These are phyloP conservation scores for Deroptyus accipitrinus DNA, from an alignment of 2,113 vertebrate species.

Conservation along the genomic window DNA sequence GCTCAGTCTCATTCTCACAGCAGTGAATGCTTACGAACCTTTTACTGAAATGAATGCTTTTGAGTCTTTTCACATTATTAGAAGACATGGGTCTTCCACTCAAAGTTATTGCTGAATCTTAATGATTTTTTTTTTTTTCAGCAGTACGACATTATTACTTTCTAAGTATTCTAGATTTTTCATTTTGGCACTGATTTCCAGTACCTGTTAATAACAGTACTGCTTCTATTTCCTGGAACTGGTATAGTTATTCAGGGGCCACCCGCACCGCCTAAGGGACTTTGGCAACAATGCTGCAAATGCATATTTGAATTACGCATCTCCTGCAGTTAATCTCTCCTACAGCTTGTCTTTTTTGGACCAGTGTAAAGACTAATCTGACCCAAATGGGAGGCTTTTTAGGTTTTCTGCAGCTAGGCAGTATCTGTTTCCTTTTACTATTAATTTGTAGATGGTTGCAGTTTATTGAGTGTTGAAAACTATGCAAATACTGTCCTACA, in stretches of 20 bases:
- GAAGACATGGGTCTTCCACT: slow-evolving; percentile 3
- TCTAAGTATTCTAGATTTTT: not conserved
- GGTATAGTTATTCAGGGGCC: not conserved
- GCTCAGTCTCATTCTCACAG: not conserved
- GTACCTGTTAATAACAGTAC: not conserved
- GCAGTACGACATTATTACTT: not conserved
- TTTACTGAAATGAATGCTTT: slow-evolving; percentile 10
- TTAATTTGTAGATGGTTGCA: not conserved
- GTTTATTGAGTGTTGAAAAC: not conserved
- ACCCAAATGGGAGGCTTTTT: not conserved
- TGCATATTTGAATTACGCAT: not conserved
- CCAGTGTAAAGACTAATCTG: not conserved
- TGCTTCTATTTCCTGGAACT: not conserved
- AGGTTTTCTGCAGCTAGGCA: not conserved
- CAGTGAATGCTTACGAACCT: slow-evolving; percentile 8
- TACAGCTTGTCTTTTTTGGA: not conserved
- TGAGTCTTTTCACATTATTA: slow-evolving; percentile 20
- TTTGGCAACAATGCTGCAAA: not conserved
- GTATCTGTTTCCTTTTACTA: not conserved
- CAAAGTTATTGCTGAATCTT: slow-evolving; percentile 7
- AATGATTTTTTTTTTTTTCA: not conserved
- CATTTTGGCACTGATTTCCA: slow-evolving; percentile 13
- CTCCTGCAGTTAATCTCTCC: not conserved
- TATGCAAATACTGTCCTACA: not conserved
- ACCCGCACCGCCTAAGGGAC: not conserved